Conservation (phyloP, 2,113 vertebrate species). For the Gobius niger region DNA sequence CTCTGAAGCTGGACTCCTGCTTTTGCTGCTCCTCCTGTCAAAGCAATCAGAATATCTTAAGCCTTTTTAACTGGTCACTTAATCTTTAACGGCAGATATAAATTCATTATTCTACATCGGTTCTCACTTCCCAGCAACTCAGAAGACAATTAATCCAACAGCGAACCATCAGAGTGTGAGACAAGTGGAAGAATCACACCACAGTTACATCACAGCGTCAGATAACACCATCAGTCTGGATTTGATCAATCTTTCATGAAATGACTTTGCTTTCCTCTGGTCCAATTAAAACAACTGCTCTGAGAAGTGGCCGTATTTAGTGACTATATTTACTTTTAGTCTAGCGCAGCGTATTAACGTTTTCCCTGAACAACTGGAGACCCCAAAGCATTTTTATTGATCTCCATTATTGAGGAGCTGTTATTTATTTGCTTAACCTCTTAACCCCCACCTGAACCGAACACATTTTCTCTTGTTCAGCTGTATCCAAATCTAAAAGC, state of each 20-base stretch:
- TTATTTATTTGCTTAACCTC: too few relatives aligned
- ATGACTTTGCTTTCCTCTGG: not conserved
- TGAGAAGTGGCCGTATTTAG: not conserved
- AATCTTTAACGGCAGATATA: too few relatives aligned
- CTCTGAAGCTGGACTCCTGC: slow-evolving; percentile 18
- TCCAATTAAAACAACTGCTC: not conserved
- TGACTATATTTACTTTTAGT: not conserved
- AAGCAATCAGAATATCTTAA: not conserved
- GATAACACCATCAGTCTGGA: slow-evolving; percentile 6
- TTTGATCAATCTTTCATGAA: slow-evolving; percentile 4
- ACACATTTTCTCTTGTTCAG: too few relatives aligned
- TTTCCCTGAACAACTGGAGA: too few relatives aligned
- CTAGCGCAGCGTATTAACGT: too few relatives aligned
- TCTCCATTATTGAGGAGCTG: too few relatives aligned
- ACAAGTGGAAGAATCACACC: not conserved
- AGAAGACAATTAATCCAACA: not conserved
- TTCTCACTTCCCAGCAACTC: not conserved
- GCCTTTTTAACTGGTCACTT: not conserved
- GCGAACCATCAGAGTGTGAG: not conserved
- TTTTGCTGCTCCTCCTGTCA: slow-evolving; percentile 52
- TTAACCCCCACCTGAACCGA: too few relatives aligned
- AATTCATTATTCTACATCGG: not conserved
- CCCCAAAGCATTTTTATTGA: too few relatives aligned
- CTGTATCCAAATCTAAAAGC: too few relatives aligned
- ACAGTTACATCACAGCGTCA: not conserved